Base-by-base conservation (phyloP, 2,888 invertebrate genomes). In the Drosophila picticornis region DNA sequence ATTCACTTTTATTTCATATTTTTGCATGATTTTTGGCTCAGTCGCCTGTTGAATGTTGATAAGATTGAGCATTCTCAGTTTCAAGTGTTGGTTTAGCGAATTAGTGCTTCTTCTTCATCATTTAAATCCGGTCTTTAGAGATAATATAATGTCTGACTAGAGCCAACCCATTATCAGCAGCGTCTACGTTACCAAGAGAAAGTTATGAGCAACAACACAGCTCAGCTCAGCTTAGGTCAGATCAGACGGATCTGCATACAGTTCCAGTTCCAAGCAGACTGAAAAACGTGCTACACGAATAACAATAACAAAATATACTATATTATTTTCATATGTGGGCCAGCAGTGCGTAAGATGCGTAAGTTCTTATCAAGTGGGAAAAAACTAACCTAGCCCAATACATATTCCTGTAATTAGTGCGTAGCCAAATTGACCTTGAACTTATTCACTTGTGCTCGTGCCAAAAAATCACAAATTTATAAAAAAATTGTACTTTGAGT, bases 261-360 rank as follows among this genome's bases (percentile, higher is more conserved):
- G 38, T 19, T 25, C 51, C 19, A 43, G 46, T 19, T 25, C 51
- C 19, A 43, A 27, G 19, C 27, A 40, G 19, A 7, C n/a, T 34
- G 1, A 19, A 16, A 27, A 74, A 70, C 80, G 79, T 78, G 75
- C 50, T 61, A 43, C n/a, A 25, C 25, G 1, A 46, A 25, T 16
- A 34, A 6, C 1, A n/a, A 27, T 13, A 31, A n/a, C 29, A 55
- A 50, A 38, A 32, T 38, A 60, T n/a, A 29, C 32, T 34, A 63
- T n/a, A 38, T 13, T 27, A n/a, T 27, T 4, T 56, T 19, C 36
- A 38, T 16, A 46, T 34, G 6, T 84, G 72, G 78, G 88, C 64
- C 83, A 85, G 72, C 62, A 72, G 78, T 80, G 83, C 81, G 78
- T 83, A 75, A 53, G 46, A 78, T 84, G 85, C 87, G 86, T 86